A percentile compares a stretch with the other conserved stretches of the same genome.
Evolutionary conservation across 2,888 invertebrate genomes (phyloP).

Genomic region (Trypoxylon attenuatum): DNA sequence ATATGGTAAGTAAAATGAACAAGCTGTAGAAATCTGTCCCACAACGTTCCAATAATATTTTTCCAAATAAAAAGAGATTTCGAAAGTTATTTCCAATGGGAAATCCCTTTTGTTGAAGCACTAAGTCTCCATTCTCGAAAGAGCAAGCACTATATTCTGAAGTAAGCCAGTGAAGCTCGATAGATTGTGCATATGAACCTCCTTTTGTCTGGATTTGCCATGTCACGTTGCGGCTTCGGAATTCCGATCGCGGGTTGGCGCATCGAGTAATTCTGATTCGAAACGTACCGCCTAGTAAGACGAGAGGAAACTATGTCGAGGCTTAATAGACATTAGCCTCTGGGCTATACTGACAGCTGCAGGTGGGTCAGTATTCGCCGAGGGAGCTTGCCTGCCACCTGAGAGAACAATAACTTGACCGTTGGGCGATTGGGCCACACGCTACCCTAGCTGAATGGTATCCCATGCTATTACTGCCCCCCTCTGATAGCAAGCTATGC

Average conservation of each 20-base stretch:
- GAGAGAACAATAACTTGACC: slow-evolving; percentile 50
- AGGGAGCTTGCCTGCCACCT: slow-evolving; percentile 29
- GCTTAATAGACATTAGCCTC: slow-evolving; percentile 26
- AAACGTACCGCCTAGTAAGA: background rate
- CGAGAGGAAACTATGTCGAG: slow-evolving; percentile 20
- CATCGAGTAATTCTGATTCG: slow-evolving; percentile 14
- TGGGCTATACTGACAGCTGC: slow-evolving; percentile 30
- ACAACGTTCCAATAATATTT: too few relatives aligned
- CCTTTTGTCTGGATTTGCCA: too few relatives aligned
- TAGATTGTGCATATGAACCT: too few relatives aligned
- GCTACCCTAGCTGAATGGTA: slow-evolving; percentile 47
- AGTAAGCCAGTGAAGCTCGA: too few relatives aligned
- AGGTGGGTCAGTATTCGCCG: slow-evolving; percentile 29
- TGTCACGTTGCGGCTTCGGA: too few relatives aligned
- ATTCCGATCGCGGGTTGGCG: slow-evolving; percentile 12
- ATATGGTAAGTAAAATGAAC: too few relatives aligned
- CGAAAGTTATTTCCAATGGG: too few relatives aligned
- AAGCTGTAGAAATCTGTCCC: too few relatives aligned
- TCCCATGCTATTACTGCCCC: slow-evolving; percentile 50
- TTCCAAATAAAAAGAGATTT: too few relatives aligned
- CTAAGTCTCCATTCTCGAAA: too few relatives aligned
- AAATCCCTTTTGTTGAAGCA: too few relatives aligned
- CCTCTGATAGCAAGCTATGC: slow-evolving; percentile 50
- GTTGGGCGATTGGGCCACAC: slow-evolving; percentile 15
- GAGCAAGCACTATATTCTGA: too few relatives aligned